Conservation (phyloP, 1,140 invertebrate genomes). For the Pemphigus obesinymphae region DNA sequence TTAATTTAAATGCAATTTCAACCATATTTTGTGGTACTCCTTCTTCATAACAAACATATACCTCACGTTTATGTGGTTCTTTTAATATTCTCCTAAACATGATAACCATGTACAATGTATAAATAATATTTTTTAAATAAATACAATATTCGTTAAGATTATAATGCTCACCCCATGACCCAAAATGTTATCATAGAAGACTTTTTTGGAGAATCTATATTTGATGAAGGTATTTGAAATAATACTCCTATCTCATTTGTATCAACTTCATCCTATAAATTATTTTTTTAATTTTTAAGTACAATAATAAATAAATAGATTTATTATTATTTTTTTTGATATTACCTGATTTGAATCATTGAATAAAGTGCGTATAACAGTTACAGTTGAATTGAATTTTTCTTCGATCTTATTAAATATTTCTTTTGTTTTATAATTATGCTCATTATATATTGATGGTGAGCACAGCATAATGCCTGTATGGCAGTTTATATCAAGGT, state of each 20-base stretch:
- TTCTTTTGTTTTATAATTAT: constrained; percentile 3
- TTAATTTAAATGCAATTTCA: constrained; percentile 71
- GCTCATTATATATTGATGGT: not conserved
- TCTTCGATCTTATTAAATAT: constrained; percentile 8
- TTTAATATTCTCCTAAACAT: constrained; percentile 63
- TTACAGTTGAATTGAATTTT: constrained; percentile 14
- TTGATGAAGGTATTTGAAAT: not conserved
- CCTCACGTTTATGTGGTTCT: constrained; percentile 64
- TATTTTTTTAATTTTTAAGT: not conserved
- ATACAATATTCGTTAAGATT: not conserved
- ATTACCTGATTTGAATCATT: constrained; percentile 11
- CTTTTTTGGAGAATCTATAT: constrained; percentile 8
- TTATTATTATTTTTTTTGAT: not conserved
- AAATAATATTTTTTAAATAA: not conserved
- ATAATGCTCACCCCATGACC: not conserved
- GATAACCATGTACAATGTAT: not conserved
- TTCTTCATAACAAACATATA: constrained; percentile 76
- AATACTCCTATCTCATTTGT: constrained; percentile 15
- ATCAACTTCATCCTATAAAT: constrained; percentile 9
- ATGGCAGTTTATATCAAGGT: constrained; percentile 19
- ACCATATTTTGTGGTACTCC: constrained; percentile 72
- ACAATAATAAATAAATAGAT: not conserved
- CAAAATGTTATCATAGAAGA: not conserved
- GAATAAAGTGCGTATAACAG: not conserved
- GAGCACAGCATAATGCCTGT: constrained; percentile 26